Percentiles rank a stretch among this genome's conserved stretches.
Conservation (phyloP, 2,113 vertebrate species). For the Lontra canadensis region DNA sequence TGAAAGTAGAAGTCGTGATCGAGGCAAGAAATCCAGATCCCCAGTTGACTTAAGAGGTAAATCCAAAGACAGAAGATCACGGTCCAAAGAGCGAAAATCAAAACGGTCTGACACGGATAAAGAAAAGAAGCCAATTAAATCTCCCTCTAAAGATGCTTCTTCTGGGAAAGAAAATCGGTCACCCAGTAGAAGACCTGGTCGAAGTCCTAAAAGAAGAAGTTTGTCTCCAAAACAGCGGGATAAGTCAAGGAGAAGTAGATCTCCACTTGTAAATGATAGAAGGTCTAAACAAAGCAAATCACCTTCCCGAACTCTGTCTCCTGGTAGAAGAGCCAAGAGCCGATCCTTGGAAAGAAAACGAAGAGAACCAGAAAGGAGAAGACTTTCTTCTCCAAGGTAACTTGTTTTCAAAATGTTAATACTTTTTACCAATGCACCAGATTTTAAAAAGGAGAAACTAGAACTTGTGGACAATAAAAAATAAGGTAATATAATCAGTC, state of each 20-base stretch:
- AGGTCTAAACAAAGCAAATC: slow-evolving; percentile 91
- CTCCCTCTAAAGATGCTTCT: slow-evolving; percentile 97
- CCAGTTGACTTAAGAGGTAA: slow-evolving; percentile 86
- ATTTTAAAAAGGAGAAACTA: slow-evolving; percentile 1
- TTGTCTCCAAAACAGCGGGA: slow-evolving; percentile 92
- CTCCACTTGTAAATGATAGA: slow-evolving; percentile 86
- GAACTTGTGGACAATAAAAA: neutral
- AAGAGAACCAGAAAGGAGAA: slow-evolving; percentile 91
- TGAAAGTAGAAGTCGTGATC: slow-evolving; percentile 89
- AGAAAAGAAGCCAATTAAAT: slow-evolving; percentile 95
- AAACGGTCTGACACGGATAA: slow-evolving; percentile 89
- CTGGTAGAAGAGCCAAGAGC: slow-evolving; percentile 90
- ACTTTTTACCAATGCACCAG: neutral
- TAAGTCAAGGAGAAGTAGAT: slow-evolving; percentile 84
- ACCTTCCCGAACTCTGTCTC: slow-evolving; percentile 90
- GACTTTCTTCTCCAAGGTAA: slow-evolving; percentile 93
- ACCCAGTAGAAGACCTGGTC: slow-evolving; percentile 88
- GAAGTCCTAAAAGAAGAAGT: slow-evolving; percentile 90
- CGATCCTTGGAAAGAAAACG: slow-evolving; percentile 92
- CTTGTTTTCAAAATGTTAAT: neutral
- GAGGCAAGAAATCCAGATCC: slow-evolving; percentile 89
- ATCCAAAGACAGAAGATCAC: slow-evolving; percentile 89
- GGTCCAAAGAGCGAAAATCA: slow-evolving; percentile 90
- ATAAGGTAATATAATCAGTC: neutral
- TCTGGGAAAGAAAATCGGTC: slow-evolving; percentile 98